Percentiles rank a stretch among this genome's conserved stretches.
These are phyloP conservation scores for Nycticorax nycticorax DNA, from an alignment of 2,113 vertebrate species.

Conservation along the genomic window DNA sequence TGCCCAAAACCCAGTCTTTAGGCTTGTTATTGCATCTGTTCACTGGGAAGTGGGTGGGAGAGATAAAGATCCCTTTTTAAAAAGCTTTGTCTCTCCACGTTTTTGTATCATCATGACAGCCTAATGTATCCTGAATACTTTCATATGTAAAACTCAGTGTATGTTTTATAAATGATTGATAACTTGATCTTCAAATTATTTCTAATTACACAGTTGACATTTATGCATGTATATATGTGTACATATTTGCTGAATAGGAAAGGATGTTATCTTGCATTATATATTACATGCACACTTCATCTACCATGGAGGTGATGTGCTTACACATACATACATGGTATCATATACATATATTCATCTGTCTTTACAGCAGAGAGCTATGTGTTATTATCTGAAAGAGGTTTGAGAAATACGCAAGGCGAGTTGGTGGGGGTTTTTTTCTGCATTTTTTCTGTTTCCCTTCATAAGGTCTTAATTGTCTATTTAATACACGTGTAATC, in stretches of 20 bases:
- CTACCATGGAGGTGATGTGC: not conserved
- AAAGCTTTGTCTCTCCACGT: constrained; percentile 18
- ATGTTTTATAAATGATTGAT: constrained; percentile 40
- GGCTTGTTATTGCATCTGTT: not conserved
- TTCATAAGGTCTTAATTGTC: not conserved
- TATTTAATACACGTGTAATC: not conserved
- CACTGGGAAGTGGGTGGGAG: not conserved
- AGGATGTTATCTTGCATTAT: not conserved
- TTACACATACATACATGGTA: not conserved
- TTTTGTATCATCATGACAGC: constrained; percentile 8
- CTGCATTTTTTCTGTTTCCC: not conserved
- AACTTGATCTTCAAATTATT: constrained; percentile 43
- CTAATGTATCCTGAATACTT: constrained; percentile 27
- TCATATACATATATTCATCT: not conserved
- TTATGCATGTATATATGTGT: constrained; percentile 33
- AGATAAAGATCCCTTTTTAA: constrained; percentile 13
- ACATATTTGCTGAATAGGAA: not conserved
- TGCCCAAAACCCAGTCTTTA: not conserved
- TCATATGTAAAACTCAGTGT: constrained; percentile 9
- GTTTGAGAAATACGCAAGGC: not conserved
- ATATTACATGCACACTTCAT: not conserved
- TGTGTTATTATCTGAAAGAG: not conserved
- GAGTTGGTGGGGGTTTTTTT: not conserved
- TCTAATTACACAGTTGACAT: constrained; percentile 39
- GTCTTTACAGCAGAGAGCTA: not conserved